Evolutionary conservation across 1,140 invertebrate species (phyloP), one percentile per base, ranked within the genome.

Genomic region (Cryptotermes secundus): DNA sequence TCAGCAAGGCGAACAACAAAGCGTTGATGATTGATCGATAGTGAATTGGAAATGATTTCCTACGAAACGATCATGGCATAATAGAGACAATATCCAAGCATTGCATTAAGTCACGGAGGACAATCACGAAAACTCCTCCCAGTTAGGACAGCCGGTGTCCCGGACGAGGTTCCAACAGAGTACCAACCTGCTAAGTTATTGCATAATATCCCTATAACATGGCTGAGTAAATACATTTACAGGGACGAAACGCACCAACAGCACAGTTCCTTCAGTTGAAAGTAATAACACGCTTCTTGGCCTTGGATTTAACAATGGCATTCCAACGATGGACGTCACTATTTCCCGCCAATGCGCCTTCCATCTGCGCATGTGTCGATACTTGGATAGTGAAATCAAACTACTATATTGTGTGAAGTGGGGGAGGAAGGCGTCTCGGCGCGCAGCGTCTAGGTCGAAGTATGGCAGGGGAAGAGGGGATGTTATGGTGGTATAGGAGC

Each of bases 281-380:
- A 31, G 59, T 31, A 72, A 72, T 72, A 0, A 7, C 59, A 31
- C 16, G 16, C 22, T 22, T 59, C 4, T 31, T 72, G 3, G 10
- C 59, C 26, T 7, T 26, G 59, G 26, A 31, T 1, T 31, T 72
- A 72, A 26, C 59, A 72, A 72, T 72, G 59, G 14, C 6, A 72
- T 31, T 31, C 26, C 59, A 12, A n/a, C 59, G 9, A 72, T n/a
- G 31, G 31, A 72, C 9, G 59, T 12, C 9, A 31, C 26, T 31
- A 72, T 31, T 72, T 72, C 59, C 49, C 83, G 83, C 83, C 83
- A 83, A 34, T 80, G 83, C 83, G 83, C 83, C 24, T 12, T 22
- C 35, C 35, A 16, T 59, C 24, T 79, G 83, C 83, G 83, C 83
- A 72, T 34, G 83, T 59, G 31, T n/a, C 83, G 49, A 72, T 49